Percentiles rank a stretch among this genome's conserved stretches.
Conservation (phyloP, 2,797 vertebrate genomes). For the Cynodonichthys magdalenae region DNA sequence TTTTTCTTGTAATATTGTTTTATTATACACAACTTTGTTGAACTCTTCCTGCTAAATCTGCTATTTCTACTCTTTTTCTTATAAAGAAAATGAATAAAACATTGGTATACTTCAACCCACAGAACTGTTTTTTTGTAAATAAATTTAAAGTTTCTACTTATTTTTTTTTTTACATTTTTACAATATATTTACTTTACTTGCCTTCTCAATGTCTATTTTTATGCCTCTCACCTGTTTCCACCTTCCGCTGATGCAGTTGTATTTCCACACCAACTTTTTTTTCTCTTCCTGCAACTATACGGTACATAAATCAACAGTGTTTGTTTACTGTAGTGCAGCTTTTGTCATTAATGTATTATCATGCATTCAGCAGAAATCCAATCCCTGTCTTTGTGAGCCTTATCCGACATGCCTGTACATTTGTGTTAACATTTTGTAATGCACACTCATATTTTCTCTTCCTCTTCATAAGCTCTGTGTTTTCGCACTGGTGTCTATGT, state of each 20-base stretch:
- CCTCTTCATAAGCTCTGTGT: conserved; percentile 46
- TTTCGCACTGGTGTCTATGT: conserved; percentile 35
- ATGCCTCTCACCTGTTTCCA: background rate
- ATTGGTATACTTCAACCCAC: background rate
- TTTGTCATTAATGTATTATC: conserved; percentile 64
- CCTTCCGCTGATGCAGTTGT: conserved; percentile 11
- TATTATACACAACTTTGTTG: too few relatives aligned
- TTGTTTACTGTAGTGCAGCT: conserved; percentile 59
- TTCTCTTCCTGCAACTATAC: conserved; percentile 16
- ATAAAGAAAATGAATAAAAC: background rate
- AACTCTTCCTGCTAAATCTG: background rate
- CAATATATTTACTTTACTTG: background rate
- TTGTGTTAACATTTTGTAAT: conserved; percentile 57
- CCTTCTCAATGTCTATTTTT: background rate
- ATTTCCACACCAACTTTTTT: background rate
- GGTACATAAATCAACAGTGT: conserved; percentile 22
- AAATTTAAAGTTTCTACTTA: background rate
- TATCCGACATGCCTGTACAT: conserved; percentile 63
- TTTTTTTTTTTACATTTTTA: conserved; percentile 4
- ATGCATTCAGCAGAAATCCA: conserved; percentile 68
- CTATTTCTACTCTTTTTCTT: background rate
- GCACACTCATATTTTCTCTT: conserved; percentile 41
- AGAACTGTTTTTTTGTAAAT: background rate
- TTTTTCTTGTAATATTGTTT: too few relatives aligned
- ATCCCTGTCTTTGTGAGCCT: conserved; percentile 58